Base-by-base conservation (phyloP, 2,888 invertebrate species). In the Chaitophorus viminalis region DNA sequence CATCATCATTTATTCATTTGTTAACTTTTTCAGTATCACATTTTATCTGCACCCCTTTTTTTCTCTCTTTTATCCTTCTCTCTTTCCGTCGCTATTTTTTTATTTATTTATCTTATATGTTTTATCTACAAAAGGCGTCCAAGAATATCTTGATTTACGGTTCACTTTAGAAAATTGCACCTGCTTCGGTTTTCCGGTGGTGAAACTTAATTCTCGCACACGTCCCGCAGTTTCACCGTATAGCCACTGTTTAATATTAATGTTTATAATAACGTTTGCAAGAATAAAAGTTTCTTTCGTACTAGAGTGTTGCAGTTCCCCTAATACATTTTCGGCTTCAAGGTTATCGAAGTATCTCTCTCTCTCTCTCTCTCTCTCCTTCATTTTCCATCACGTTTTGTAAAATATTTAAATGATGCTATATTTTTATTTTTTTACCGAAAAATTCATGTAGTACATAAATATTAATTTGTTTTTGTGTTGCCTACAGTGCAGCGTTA, bases 111-210 rank as follows among this genome's bases (percentile, higher is more conserved):
- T 74, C 33, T 1, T 33, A 33, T 25, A 21, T 29, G 14, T 60
- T 74, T 83, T 60, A 75, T 39, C 83, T 29, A 29, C 83, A 65
- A 84, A 83, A 39, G 60, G 33, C 76, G 36, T 52, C 60, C 60
- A 29, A 76, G 60, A 65, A 84, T 76, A 76, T 60, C 75, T 76
- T 84, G 83, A 84, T 84, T 84, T 84, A 84, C 83, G 33, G 83
- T 84, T 84, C 83, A 84, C 83, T 84, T 75, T 76, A 84, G 83
- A 39, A 84, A 76, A 84, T 84, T 84, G 75, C 83, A 84, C 83
- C 83, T 76, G 83, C 39, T 81, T 31, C 81, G 81, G n/a, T 36
- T 39, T 68, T 39, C 21, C 39, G 11, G 39, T 8, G 5, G n/a
- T 17, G 25, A 78, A 33, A 33, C 60, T 65, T 18, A 8, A 36